A percentile compares a stretch with the other conserved stretches of the same genome.
These are phyloP conservation scores for Paradisaea rubra DNA, from an alignment of 2,113 vertebrate genomes.

Conservation along the genomic window DNA sequence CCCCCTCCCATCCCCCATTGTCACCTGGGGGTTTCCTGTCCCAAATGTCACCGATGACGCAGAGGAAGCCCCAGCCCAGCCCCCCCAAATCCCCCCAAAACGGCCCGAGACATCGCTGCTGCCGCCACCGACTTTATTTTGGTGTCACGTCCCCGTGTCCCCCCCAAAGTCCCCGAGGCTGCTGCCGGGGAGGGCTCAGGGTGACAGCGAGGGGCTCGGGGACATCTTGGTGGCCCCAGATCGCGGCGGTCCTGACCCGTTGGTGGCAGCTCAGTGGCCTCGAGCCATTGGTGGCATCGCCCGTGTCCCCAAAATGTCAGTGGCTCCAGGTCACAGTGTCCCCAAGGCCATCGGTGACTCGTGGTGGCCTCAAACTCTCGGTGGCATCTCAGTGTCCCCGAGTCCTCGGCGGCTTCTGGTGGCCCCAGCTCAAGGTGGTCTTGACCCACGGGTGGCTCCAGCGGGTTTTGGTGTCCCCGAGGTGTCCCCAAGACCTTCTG, in stretches of 20 bases:
- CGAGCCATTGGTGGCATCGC: background rate
- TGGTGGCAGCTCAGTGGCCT: background rate
- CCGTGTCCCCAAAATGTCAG: background rate
- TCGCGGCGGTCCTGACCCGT: fast-evolving
- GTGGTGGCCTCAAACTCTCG: background rate
- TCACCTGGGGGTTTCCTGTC: background rate
- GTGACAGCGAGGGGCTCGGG: background rate
- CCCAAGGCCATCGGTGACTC: background rate
- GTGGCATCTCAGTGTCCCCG: background rate
- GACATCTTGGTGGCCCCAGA: background rate
- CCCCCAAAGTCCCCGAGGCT: background rate
- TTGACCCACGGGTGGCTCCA: background rate
- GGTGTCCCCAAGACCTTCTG: background rate
- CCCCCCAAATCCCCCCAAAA: background rate
- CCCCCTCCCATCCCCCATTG: background rate
- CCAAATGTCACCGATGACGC: background rate
- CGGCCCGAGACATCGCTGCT: background rate
- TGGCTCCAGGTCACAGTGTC: background rate
- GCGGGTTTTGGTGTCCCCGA: background rate
- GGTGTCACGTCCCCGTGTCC: background rate
- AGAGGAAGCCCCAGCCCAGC: background rate
- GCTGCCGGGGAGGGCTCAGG: too few species aligned
- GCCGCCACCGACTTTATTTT: background rate
- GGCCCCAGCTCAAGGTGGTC: too few species aligned
- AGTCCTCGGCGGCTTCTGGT: background rate